Percentiles rank a stretch among this genome's conserved stretches.
phyloP scores from a whole-genome alignment of 2,888 invertebrate genomes.

The Halictus quadricinctus region DNA sequence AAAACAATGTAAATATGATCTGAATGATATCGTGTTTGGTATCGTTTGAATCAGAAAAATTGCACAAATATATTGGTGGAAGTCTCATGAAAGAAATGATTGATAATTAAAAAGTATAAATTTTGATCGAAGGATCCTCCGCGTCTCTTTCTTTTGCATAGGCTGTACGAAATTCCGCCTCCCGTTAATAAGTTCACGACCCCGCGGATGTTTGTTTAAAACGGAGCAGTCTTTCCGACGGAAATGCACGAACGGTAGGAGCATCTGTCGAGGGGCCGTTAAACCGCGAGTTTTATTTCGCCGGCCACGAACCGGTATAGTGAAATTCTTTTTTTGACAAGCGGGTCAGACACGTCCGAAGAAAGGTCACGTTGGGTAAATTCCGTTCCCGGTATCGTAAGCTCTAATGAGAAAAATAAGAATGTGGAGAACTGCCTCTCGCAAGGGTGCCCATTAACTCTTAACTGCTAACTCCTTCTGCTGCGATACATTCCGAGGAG shows the following conservation, averaged over 20 bases:
- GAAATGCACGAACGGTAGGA: neutral
- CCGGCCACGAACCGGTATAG: neutral
- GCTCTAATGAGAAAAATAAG: constrained; percentile 36
- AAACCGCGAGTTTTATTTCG: constrained; percentile 8
- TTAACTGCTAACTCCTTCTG: constrained; percentile 29
- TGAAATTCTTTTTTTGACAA: constrained; percentile 11
- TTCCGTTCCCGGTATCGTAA: constrained; percentile 16
- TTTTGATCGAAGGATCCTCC: too few relatives aligned
- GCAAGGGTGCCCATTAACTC: constrained; percentile 25
- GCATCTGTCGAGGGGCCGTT: neutral
- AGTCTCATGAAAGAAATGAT: too few relatives aligned
- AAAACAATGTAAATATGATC: too few relatives aligned
- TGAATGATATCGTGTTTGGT: too few relatives aligned
- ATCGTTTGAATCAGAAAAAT: too few relatives aligned
- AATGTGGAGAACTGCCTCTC: constrained; percentile 23
- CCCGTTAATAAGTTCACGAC: neutral
- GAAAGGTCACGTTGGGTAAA: constrained; percentile 42
- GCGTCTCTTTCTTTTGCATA: too few relatives aligned
- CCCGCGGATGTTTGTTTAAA: neutral
- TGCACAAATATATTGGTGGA: too few relatives aligned
- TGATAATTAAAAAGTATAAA: too few relatives aligned
- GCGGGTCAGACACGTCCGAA: neutral
- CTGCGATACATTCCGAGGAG: neutral
- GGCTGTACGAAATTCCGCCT: neutral
- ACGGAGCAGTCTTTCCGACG: neutral